phyloP scores from a whole-genome alignment of 2,888 invertebrate species.

The Endotricha flammealis region DNA sequence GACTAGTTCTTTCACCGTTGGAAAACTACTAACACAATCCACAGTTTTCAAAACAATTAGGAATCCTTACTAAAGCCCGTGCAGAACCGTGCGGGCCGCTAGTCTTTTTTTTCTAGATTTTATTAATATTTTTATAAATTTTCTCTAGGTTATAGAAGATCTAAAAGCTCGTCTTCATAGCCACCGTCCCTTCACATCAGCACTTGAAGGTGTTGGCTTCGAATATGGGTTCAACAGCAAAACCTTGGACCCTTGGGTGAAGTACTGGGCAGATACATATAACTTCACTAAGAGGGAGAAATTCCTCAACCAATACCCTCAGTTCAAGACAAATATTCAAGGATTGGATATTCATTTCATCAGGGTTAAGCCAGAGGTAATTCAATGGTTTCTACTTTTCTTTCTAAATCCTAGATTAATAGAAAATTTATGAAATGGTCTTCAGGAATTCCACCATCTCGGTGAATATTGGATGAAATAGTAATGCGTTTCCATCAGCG shows the following conservation, averaged over 20 bases:
- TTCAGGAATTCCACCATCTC: no score
- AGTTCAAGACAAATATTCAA: conserved; percentile 87
- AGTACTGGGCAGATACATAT: conserved; percentile 88
- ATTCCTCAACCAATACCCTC: conserved; percentile 84
- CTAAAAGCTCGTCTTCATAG: conserved; percentile 45
- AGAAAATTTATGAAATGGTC: no score
- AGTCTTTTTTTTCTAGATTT: no score
- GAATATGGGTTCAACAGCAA: conserved; percentile 89
- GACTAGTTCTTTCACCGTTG: no score
- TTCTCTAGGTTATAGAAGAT: conserved; percentile 50
- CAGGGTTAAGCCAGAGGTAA: conserved; percentile 70
- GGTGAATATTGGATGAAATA: no score
- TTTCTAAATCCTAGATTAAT: background rate
- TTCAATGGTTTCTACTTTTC: conserved; percentile 6
- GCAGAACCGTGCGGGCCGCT: no score
- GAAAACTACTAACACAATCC: no score
- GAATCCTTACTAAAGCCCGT: no score
- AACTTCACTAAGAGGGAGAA: conserved; percentile 80
- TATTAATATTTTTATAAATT: background rate
- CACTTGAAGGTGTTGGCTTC: conserved; percentile 84
- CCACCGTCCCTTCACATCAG: conserved; percentile 53
- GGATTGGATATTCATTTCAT: conserved; percentile 86
- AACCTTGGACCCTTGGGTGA: conserved; percentile 79
- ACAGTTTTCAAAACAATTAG: no score
- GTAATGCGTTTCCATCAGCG: no score